A percentile compares a stretch with the other conserved stretches of the same genome.
Conservation (phyloP, 2,888 invertebrate species). For the Orthosia gracilis region DNA sequence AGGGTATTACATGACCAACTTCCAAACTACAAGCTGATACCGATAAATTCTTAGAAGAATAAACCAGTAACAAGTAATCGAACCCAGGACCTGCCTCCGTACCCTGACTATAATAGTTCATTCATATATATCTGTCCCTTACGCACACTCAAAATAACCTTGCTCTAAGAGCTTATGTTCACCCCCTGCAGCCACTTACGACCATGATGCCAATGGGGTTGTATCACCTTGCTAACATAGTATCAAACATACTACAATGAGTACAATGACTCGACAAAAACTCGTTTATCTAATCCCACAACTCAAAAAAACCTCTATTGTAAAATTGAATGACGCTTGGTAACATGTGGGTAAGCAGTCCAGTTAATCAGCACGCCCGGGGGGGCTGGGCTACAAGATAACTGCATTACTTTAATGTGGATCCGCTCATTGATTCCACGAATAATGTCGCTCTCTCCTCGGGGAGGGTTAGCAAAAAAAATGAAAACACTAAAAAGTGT, state of each 20-base stretch:
- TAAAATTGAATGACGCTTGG: conserved; percentile 15
- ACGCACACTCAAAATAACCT: too few relatives aligned
- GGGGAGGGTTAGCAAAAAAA: conserved; percentile 48
- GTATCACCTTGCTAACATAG: background rate
- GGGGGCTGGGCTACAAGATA: conserved; percentile 63
- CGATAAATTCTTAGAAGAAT: too few relatives aligned
- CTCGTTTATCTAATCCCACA: background rate
- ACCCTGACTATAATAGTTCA: too few relatives aligned
- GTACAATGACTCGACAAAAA: conserved; percentile 6
- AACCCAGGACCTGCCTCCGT: too few relatives aligned
- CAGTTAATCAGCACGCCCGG: conserved; percentile 57
- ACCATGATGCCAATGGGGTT: too few relatives aligned
- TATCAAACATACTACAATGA: background rate
- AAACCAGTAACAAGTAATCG: too few relatives aligned
- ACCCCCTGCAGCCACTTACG: too few relatives aligned
- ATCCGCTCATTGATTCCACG: conserved; percentile 66
- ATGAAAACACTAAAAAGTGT: background rate
- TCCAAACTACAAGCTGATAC: too few relatives aligned
- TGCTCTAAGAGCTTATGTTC: too few relatives aligned
- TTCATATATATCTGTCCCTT: too few relatives aligned
- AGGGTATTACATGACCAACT: too few relatives aligned
- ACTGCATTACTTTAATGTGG: conserved; percentile 67
- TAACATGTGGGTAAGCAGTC: conserved; percentile 24
- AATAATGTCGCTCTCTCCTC: conserved; percentile 60
- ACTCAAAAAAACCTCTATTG: background rate